These are phyloP conservation scores for Macrochelys suwanniensis DNA, from an alignment of 2,797 vertebrate genomes.

Conservation along the genomic window DNA sequence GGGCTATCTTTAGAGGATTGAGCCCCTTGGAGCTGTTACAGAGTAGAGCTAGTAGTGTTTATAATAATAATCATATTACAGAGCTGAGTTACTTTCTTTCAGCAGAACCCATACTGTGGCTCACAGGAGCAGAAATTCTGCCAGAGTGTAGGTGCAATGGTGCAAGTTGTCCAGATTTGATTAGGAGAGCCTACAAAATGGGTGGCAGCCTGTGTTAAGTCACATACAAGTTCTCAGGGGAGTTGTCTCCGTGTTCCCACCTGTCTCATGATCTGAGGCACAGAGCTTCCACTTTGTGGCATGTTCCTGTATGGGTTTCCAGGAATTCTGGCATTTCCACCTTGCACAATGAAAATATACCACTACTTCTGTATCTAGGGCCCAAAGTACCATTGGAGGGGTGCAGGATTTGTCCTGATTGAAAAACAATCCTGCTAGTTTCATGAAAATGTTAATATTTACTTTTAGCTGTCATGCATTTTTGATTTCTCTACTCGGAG, in stretches of 20 bases:
- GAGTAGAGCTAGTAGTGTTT: background rate
- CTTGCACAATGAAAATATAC: background rate
- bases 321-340: background rate
- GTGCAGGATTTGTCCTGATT: rapidly evolving
- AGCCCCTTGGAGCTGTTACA: background rate
- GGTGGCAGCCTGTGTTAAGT: background rate
- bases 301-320: background rate
- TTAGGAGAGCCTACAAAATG: background rate
- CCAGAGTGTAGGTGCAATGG: background rate
- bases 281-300: background rate
- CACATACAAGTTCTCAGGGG: background rate
- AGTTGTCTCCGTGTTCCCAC: background rate
- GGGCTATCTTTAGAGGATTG: background rate
- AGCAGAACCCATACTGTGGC: background rate
- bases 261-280: background rate
- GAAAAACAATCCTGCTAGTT: background rate
- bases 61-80: background rate
- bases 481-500: slow-evolving; percentile 66
- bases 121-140: background rate
- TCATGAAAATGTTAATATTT: slow-evolving; percentile 60
- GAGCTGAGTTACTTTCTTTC: background rate
- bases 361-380: background rate
- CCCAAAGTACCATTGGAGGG: background rate
- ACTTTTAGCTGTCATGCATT: slow-evolving; percentile 63
- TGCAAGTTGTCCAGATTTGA: background rate